Percentiles rank a stretch among this genome's conserved stretches.
These are phyloP conservation scores for Danio albolineatus DNA, from an alignment of 2,797 vertebrate genomes.

Conservation along the genomic window DNA sequence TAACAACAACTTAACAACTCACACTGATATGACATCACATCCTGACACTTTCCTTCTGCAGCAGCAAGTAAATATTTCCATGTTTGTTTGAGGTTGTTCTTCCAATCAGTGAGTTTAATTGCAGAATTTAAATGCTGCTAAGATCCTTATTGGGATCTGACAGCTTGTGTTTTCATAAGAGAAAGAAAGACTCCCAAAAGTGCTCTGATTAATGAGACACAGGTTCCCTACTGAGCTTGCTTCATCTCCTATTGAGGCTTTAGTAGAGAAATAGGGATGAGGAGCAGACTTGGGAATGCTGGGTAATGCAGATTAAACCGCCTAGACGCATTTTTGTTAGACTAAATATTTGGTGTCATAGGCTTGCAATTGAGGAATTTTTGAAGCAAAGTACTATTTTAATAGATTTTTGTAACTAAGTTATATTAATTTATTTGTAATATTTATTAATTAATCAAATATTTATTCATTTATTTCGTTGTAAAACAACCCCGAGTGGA, in stretches of 20 bases:
- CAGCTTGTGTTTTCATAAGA: constrained; percentile 25
- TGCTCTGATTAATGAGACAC: constrained; percentile 48
- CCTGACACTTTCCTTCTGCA: constrained; percentile 22
- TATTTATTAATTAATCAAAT: no score
- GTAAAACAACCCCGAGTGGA: not conserved
- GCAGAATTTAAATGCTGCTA: constrained; percentile 18
- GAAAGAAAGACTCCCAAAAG: constrained; percentile 37
- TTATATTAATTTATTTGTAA: not conserved
- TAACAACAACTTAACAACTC: no score
- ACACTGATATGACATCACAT: not conserved
- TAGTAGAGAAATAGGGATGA: constrained; percentile 25
- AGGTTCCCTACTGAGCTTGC: constrained; percentile 19
- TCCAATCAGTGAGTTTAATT: constrained; percentile 1
- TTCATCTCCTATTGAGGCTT: constrained; percentile 18
- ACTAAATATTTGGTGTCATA: no score
- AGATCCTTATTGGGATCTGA: constrained; percentile 33
- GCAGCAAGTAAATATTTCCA: not conserved
- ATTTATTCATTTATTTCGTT: not conserved
- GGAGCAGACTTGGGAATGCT: constrained; percentile 3
- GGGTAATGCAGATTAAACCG: not conserved
- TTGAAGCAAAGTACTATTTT: not conserved
- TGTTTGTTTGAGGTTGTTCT: constrained; percentile 6
- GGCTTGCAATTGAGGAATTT: not conserved
- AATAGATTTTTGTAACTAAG: not conserved
- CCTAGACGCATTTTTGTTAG: no score